Base-by-base conservation (phyloP, 1,140 invertebrate genomes). In the Scaptomyza montana region DNA sequence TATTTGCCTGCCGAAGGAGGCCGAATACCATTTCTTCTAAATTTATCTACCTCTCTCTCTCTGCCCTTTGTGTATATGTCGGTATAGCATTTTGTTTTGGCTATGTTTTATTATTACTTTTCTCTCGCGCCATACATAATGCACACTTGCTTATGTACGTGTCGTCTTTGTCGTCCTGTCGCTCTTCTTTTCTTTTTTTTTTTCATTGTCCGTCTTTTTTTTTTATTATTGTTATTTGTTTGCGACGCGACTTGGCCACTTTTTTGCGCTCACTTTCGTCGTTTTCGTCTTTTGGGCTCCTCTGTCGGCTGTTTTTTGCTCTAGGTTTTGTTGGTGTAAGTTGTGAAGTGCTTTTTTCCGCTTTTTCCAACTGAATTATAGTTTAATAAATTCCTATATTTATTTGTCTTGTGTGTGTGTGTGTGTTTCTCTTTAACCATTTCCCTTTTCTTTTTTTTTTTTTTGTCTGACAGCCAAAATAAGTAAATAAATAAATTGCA, bases 41-140 rank as follows among this genome's bases (percentile, higher is more conserved):
- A 25, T 25, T 25, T 25, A 25, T 46, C 39, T 12, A 41, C 12
- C 10, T 12, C 39, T 65, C 12, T 25, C 21, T 71, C 12, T 25
- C 21, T 25, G 21, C 21, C 21, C 21, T 25, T 25, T 25, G 21
- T 25, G 21, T 25, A 21, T 21, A 21, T 2, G 21, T 25, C 21
- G 21, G 56, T 57, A 51, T 62, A 16, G 45, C 47, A 67, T 64
- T 70, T 62, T 77, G 72, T 81, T 36, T 87, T 73, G 82, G 67
- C 74, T 19, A 77, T 86, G 82, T 86, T 86, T 86, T 86, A 87
- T 87, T 86, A 86, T 86, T 87, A 76, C 82, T 81, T 86, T 50
- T 74, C 51, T 53, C 45, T 60, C 19, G 33, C 33, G 9, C 7
- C 33, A 36, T 62, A 74, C 74, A 64, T 80, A 86, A 85, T 85